These are phyloP conservation scores for Drosophila sp. DNA, from an alignment of 1,140 invertebrate genomes.

Conservation along the genomic window DNA sequence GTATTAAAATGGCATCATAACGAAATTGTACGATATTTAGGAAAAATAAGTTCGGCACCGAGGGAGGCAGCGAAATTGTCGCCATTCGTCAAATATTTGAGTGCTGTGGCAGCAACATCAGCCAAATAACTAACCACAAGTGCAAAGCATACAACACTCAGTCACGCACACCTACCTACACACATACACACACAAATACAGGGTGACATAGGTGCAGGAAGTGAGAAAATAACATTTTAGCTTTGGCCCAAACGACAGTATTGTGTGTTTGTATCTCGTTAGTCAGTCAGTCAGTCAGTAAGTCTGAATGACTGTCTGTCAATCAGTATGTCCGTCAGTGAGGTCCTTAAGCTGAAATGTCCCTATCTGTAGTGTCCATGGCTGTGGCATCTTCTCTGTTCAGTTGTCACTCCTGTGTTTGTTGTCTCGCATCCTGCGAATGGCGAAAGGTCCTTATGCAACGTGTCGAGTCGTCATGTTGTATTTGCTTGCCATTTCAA, in stretches of 20 bases:
- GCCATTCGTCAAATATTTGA: conserved; percentile 58
- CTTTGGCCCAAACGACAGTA: conserved; percentile 39
- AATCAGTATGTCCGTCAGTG: background rate
- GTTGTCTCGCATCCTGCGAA: conserved; percentile 32
- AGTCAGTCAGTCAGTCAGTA: too few relatives aligned
- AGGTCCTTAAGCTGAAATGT: conserved; percentile 18
- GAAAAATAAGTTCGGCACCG: background rate
- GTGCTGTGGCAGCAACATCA: conserved; percentile 10
- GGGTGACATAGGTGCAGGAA: conserved; percentile 52
- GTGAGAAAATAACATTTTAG: conserved; percentile 78
- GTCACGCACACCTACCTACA: conserved; percentile 2
- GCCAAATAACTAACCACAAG: conserved; percentile 76
- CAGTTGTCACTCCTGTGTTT: conserved; percentile 9
- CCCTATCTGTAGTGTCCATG: conserved; percentile 26
- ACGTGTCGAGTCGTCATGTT: conserved; percentile 53
- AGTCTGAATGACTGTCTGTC: background rate
- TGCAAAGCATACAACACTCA: conserved; percentile 57
- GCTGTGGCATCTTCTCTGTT: conserved; percentile 21
- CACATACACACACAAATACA: background rate
- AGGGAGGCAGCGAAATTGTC: conserved; percentile 24
- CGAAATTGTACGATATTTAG: conserved; percentile 23
- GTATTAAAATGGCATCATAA: conserved; percentile 17
- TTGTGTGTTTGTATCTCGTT: too few relatives aligned
- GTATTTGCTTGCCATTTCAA: conserved; percentile 53
- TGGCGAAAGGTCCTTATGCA: conserved; percentile 32